Percentiles rank a stretch among this genome's conserved stretches.
Conservation (phyloP, 2,888 invertebrate species). For the Timema podura region DNA sequence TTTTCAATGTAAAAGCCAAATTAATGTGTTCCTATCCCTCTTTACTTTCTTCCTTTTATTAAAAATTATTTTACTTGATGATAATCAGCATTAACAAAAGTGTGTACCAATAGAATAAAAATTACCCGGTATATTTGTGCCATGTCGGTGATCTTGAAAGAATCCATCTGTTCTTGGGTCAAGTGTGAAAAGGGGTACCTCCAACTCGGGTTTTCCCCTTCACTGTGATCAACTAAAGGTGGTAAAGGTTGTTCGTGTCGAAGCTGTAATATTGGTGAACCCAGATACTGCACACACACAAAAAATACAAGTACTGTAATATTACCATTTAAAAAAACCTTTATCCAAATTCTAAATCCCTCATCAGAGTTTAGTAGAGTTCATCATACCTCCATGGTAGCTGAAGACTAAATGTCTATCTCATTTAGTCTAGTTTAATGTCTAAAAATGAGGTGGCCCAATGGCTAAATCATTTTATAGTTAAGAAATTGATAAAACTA, state of each 20-base stretch:
- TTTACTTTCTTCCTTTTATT: background rate
- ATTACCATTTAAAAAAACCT: too few relatives aligned
- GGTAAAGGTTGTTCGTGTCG: constrained; percentile 65
- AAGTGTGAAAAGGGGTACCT: constrained; percentile 55
- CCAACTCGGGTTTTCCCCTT: constrained; percentile 54
- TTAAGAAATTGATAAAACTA: too few relatives aligned
- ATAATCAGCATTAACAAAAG: background rate
- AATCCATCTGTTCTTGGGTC: constrained; percentile 63
- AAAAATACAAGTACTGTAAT: too few relatives aligned
- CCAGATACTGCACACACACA: constrained; percentile 62
- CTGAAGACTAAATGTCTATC: too few relatives aligned
- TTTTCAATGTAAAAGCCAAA: background rate
- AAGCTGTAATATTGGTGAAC: constrained; percentile 64
- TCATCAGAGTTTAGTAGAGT: too few relatives aligned
- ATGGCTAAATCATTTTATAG: too few relatives aligned
- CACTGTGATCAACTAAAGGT: constrained; percentile 53
- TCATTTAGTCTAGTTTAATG: too few relatives aligned
- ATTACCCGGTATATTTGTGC: constrained; percentile 71
- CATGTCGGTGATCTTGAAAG: constrained; percentile 54
- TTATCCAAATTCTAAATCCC: too few relatives aligned
- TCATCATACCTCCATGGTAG: too few relatives aligned
- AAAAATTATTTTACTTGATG: background rate
- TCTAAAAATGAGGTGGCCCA: too few relatives aligned
- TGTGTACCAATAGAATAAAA: constrained; percentile 6
- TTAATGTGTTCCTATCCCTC: too few relatives aligned